These are phyloP conservation scores for Leucoraja ocellata DNA, from an alignment of 2,797 vertebrate species.

Conservation along the genomic window DNA sequence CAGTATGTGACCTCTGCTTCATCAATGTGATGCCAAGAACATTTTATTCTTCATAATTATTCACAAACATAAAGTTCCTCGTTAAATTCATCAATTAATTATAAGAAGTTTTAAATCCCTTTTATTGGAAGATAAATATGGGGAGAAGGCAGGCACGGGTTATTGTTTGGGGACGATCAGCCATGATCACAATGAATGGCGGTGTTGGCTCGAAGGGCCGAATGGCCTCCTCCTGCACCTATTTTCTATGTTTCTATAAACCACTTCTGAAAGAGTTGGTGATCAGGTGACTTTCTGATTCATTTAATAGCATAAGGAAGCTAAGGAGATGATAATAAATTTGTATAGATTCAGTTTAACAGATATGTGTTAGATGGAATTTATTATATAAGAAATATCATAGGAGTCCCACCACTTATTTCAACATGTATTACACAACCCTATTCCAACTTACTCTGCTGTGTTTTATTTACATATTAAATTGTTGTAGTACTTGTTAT, in stretches of 20 bases:
- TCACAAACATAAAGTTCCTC: too few species aligned
- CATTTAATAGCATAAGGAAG: background rate
- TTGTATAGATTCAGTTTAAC: background rate
- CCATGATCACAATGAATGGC: too few species aligned
- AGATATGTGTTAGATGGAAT: background rate
- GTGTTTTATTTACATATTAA: background rate
- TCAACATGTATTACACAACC: background rate
- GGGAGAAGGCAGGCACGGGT: too few species aligned
- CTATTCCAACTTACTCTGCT: background rate
- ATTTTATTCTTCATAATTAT: too few species aligned
- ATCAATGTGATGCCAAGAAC: background rate
- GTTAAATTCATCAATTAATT: background rate
- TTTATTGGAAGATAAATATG: background rate
- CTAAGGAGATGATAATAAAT: background rate
- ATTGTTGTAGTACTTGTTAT: background rate
- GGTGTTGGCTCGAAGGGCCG: too few species aligned
- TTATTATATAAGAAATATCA: background rate
- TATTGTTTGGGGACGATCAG: too few species aligned
- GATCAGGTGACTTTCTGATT: background rate
- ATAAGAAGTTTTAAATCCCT: background rate
- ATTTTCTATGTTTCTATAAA: too few species aligned
- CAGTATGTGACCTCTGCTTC: background rate
- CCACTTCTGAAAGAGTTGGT: background rate
- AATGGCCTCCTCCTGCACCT: too few species aligned
- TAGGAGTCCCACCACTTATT: background rate